Evolutionary conservation across 2,797 vertebrate species (phyloP).

Genomic region (Tachyglossus aculeatus): DNA sequence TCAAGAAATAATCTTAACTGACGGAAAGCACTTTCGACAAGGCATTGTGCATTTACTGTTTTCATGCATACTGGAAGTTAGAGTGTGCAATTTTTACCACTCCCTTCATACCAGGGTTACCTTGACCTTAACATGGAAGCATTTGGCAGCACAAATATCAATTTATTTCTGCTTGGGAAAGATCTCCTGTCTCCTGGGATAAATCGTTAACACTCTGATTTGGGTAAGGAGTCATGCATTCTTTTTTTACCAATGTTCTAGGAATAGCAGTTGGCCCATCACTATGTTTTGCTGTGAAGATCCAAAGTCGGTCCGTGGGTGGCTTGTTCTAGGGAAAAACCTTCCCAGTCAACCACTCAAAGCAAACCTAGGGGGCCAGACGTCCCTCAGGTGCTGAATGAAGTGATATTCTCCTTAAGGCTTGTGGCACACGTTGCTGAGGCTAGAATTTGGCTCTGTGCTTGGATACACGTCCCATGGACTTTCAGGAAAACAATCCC

Average conservation of each 20-base stretch:
- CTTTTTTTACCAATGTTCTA: slow-evolving; percentile 30
- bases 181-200: slow-evolving; percentile 39
- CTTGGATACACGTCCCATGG: not conserved
- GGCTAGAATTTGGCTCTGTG: not conserved
- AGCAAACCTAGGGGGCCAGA: not conserved
- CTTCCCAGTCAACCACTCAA: not conserved
- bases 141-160: slow-evolving; percentile 58
- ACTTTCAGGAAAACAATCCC: not conserved
- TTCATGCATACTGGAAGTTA: slow-evolving; percentile 48
- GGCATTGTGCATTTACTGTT: too few species aligned
- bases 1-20: too few species aligned
- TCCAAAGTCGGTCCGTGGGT: not conserved
- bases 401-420: too few species aligned
- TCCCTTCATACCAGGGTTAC: slow-evolving; percentile 54
- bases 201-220: slow-evolving; percentile 41
- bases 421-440: too few species aligned
- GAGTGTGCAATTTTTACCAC: slow-evolving; percentile 30
- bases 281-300: slow-evolving; percentile 29
- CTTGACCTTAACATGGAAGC: slow-evolving; percentile 69
- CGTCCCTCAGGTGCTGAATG: too few species aligned
- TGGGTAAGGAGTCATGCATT: slow-evolving; percentile 52
- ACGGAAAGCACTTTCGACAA: too few species aligned
- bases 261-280: slow-evolving; percentile 9
- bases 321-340: too few species aligned
- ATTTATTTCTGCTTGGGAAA: slow-evolving; percentile 67